Percentiles rank a stretch among this genome's conserved stretches.
These are phyloP conservation scores for Naso thynnoides DNA, from an alignment of 2,797 vertebrate genomes.

Conservation along the genomic window DNA sequence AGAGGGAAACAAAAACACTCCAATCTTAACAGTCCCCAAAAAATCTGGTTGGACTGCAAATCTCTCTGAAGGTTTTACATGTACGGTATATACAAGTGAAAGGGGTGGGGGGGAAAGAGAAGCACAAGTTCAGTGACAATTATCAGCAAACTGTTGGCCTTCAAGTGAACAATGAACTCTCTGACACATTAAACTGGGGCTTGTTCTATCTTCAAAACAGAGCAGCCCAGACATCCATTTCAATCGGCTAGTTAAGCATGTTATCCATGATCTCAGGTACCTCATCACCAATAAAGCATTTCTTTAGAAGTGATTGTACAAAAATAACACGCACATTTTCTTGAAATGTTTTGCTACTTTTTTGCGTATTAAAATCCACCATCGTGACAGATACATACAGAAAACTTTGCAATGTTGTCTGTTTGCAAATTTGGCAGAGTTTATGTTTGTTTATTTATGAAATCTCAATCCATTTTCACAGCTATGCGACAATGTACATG, in stretches of 20 bases:
- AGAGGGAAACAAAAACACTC: conserved; percentile 42
- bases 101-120: conserved; percentile 9
- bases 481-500: conserved; percentile 69
- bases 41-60: conserved; percentile 54
- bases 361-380: conserved; percentile 79
- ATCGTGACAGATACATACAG: conserved; percentile 70
- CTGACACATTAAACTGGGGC: conserved; percentile 48
- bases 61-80: conserved; percentile 60
- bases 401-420: conserved; percentile 70
- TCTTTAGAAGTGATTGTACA: conserved; percentile 80
- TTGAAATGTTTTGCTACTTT: conserved; percentile 80
- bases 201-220: conserved; percentile 51
- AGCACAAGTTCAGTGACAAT: conserved; percentile 64
- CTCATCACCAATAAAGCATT: conserved; percentile 64
- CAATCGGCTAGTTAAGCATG: conserved; percentile 40
- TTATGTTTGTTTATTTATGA: conserved; percentile 70
- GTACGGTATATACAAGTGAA: conserved; percentile 62
- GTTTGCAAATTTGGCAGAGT: conserved; percentile 79
- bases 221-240: conserved; percentile 50
- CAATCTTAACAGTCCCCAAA: conserved; percentile 50
- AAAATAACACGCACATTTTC: conserved; percentile 82
- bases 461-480: conserved; percentile 73
- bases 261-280: conserved; percentile 60
- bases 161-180: conserved; percentile 47
- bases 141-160: conserved; percentile 55